Evolutionary conservation across 2,888 invertebrate species (phyloP).

Genomic region (Pachliopta kotzebuea): DNA sequence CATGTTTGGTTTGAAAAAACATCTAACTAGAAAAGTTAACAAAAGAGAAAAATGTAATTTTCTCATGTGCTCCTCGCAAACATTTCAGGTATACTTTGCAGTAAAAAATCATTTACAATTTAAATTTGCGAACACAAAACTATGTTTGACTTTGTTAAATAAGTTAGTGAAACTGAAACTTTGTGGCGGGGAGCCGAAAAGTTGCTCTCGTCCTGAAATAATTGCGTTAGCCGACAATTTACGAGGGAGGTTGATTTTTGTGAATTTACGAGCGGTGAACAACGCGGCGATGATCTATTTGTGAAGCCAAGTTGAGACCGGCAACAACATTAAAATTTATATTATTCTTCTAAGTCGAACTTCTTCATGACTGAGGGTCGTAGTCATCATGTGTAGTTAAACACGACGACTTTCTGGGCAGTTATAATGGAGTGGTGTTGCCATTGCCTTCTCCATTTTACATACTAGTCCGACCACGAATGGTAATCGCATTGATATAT

Average conservation of each 20-base stretch:
- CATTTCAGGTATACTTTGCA: not conserved
- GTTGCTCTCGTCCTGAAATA: constrained; percentile 36
- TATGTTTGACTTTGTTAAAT: constrained; percentile 27
- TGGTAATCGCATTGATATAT: too few relatives aligned
- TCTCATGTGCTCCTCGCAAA: not conserved
- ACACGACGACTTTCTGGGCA: too few relatives aligned
- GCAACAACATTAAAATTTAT: too few relatives aligned
- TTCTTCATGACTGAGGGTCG: too few relatives aligned
- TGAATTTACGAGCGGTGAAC: constrained; percentile 7
- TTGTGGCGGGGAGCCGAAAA: constrained; percentile 25
- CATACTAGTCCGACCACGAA: too few relatives aligned
- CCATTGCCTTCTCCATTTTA: too few relatives aligned
- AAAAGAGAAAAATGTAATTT: constrained; percentile 9
- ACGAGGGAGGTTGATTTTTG: constrained; percentile 15
- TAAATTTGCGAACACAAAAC: constrained; percentile 23
- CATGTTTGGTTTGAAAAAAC: too few relatives aligned
- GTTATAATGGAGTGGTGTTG: too few relatives aligned
- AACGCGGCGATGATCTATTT: not conserved
- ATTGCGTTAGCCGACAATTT: constrained; percentile 65
- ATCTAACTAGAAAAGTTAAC: not conserved
- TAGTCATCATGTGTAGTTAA: too few relatives aligned
- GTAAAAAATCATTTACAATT: constrained; percentile 5
- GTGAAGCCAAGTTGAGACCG: too few relatives aligned
- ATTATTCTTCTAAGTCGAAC: too few relatives aligned
- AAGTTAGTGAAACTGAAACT: constrained; percentile 30